Conservation (phyloP, 2,113 vertebrate genomes). For the Nicator chloris region DNA sequence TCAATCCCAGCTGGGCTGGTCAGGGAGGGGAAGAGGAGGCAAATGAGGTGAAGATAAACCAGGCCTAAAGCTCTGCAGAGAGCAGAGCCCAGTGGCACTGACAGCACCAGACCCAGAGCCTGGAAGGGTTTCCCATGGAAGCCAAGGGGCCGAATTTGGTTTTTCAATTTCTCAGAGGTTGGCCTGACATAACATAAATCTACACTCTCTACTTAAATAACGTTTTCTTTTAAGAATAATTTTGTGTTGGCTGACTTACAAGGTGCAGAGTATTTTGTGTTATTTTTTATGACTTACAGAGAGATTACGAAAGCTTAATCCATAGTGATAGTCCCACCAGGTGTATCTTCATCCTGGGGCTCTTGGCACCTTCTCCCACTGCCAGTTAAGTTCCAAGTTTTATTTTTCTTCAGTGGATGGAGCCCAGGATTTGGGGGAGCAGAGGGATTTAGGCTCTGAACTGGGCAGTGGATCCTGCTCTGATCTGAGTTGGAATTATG, state of each 20-base stretch:
- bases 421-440: background rate
- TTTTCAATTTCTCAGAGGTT: background rate
- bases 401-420: background rate
- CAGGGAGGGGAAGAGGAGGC: background rate
- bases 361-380: background rate
- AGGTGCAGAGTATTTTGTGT: background rate
- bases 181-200: conserved; percentile 4
- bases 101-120: background rate
- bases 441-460: background rate
- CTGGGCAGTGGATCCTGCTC: background rate
- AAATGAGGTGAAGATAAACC: background rate
- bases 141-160: background rate
- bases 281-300: background rate
- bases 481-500: background rate
- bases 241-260: background rate
- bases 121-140: conserved; percentile 13
- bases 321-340: background rate
- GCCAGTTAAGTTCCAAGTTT: background rate
- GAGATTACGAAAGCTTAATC: background rate
- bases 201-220: background rate
- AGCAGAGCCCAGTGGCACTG: background rate
- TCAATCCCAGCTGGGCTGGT: background rate
- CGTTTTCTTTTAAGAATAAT: background rate
- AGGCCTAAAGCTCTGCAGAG: background rate
- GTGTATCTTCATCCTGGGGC: background rate